Conservation (phyloP, 2,888 invertebrate species). For the Cataglyphis albicans region DNA sequence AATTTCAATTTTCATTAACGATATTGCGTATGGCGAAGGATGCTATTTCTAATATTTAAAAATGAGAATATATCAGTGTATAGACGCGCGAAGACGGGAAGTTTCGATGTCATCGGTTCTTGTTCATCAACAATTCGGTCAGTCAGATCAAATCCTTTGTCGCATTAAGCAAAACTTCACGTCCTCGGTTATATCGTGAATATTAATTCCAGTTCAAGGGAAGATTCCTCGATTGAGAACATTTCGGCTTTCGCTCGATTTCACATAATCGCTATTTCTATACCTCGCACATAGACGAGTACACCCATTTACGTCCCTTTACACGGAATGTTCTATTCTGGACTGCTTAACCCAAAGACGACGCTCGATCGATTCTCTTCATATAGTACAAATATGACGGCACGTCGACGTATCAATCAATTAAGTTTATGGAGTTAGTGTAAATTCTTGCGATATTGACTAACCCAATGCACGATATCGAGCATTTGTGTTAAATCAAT, state of each 20-base stretch:
- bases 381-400: conserved; percentile 3
- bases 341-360: conserved; percentile 28
- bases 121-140: conserved; percentile 17
- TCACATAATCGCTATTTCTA: conserved; percentile 45
- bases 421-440: conserved; percentile 24
- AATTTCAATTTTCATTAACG: neutral
- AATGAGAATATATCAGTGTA: neutral
- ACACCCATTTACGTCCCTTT: conserved; percentile 21
- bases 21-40: neutral
- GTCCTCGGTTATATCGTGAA: neutral
- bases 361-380: conserved; percentile 14
- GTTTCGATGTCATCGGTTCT: neutral
- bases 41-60: neutral
- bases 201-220: conserved; percentile 37
- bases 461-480: conserved; percentile 2
- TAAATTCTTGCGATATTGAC: conserved; percentile 35
- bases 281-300: conserved; percentile 8
- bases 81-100: neutral
- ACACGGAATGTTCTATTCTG: conserved; percentile 38
- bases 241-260: conserved; percentile 31
- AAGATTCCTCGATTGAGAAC: conserved; percentile 19
- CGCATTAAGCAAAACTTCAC: conserved; percentile 6
- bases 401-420: conserved; percentile 39
- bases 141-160: neutral
- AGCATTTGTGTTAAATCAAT: conserved; percentile 26